These are phyloP conservation scores for Polyodon spathula DNA, from an alignment of 2,113 vertebrate genomes.

Conservation along the genomic window DNA sequence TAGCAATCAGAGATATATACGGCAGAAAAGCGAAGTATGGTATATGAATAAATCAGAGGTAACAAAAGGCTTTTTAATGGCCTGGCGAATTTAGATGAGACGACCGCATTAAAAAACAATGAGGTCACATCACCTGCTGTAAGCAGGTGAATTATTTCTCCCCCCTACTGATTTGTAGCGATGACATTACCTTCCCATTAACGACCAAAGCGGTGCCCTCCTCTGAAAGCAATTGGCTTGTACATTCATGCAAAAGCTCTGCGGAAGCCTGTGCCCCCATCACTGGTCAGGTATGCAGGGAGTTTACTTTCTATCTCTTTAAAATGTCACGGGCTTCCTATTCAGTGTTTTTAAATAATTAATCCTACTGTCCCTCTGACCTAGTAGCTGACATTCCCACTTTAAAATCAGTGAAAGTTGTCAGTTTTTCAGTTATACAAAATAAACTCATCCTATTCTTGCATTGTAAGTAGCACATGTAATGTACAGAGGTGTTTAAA, in stretches of 20 bases:
- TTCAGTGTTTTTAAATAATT: neutral
- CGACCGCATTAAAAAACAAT: neutral
- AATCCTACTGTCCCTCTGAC: neutral
- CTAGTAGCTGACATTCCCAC: neutral
- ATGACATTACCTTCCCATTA: neutral
- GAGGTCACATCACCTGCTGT: neutral
- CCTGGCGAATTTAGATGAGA: neutral
- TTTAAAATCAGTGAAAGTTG: neutral
- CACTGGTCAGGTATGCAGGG: neutral
- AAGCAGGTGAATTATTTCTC: neutral
- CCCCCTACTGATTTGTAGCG: neutral
- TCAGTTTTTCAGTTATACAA: neutral
- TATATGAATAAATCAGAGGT: neutral
- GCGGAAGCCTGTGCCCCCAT: neutral
- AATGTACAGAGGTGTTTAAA: too few species aligned
- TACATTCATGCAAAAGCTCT: neutral
- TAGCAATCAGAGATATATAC: slow-evolving; percentile 23
- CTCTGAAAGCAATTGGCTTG: neutral
- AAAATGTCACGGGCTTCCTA: neutral
- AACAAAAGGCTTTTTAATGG: neutral
- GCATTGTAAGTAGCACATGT: too few species aligned
- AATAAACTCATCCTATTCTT: too few species aligned
- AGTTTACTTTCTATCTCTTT: neutral
- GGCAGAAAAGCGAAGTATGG: neutral
- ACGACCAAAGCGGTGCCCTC: neutral